phyloP scores from a whole-genome alignment of 2,113 vertebrate species.

The Indri indri region DNA sequence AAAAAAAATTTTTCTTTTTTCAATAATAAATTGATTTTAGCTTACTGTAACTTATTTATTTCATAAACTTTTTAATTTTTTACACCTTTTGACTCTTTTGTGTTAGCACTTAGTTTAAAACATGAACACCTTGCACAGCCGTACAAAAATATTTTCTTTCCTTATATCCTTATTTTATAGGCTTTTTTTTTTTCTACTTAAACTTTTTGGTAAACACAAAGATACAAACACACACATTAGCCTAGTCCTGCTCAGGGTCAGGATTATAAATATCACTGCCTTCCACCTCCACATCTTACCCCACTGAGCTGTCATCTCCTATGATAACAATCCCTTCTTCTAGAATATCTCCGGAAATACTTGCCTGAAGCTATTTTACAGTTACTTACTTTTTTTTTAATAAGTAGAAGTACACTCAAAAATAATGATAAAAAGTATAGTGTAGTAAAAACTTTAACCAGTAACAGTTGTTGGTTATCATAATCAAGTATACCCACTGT shows the following conservation, averaged over 20 bases:
- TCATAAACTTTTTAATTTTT: neutral
- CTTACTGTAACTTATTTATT: neutral
- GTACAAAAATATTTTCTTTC: neutral
- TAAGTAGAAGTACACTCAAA: neutral
- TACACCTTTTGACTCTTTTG: neutral
- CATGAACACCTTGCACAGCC: neutral
- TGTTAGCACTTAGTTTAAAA: neutral
- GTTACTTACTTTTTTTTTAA: neutral
- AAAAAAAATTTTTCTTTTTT: neutral
- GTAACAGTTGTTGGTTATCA: neutral
- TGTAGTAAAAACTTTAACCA: neutral
- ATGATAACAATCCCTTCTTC: neutral
- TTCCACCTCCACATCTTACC: neutral
- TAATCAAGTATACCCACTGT: neutral
- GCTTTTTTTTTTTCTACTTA: neutral
- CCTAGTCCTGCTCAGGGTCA: neutral
- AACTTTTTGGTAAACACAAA: neutral
- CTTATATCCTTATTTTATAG: neutral
- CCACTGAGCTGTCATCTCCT: neutral
- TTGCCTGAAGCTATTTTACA: neutral
- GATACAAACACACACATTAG: neutral
- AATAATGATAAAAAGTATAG: neutral
- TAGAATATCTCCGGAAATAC: neutral
- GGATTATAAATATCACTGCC: neutral
- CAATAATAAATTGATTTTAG: neutral